Evolutionary conservation across 2,888 invertebrate species (phyloP).

Genomic region (Cosmia pyralina): DNA sequence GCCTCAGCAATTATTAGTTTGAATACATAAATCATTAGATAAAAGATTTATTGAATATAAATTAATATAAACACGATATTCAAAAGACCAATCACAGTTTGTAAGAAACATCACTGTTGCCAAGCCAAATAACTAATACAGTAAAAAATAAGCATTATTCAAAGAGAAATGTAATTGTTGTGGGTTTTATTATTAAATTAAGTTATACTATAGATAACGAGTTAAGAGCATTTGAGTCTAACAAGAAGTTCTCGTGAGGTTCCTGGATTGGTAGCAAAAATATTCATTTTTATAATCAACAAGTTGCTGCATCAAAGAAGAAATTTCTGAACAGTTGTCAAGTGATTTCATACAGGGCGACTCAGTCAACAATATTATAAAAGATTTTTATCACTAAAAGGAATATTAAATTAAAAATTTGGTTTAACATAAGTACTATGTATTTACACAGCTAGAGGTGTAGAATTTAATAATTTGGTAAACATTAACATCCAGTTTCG

Average conservation of each 20-base stretch:
- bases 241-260: not conserved
- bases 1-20: conserved; percentile 35
- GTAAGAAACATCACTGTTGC: conserved; percentile 26
- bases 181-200: conserved; percentile 10
- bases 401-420: conserved; percentile 32
- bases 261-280: conserved; percentile 12
- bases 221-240: conserved; percentile 21
- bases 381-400: conserved; percentile 9
- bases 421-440: conserved; percentile 28
- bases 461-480: conserved; percentile 19
- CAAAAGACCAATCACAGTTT: conserved; percentile 16
- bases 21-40: conserved; percentile 44
- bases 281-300: conserved; percentile 6
- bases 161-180: not conserved
- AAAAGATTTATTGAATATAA: no score
- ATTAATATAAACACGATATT: conserved; percentile 19
- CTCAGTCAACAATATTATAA: conserved; percentile 10
- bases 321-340: conserved; percentile 8
- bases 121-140: conserved; percentile 9
- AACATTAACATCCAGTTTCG: conserved; percentile 7
- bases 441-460: conserved; percentile 34
- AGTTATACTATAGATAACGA: conserved; percentile 6
- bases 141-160: conserved; percentile 32
- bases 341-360: conserved; percentile 8
- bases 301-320: conserved; percentile 2